Evolutionary conservation across 2,888 invertebrate species (phyloP), one percentile per base, ranked within the genome.

Genomic region (Uloborus plumipes): DNA sequence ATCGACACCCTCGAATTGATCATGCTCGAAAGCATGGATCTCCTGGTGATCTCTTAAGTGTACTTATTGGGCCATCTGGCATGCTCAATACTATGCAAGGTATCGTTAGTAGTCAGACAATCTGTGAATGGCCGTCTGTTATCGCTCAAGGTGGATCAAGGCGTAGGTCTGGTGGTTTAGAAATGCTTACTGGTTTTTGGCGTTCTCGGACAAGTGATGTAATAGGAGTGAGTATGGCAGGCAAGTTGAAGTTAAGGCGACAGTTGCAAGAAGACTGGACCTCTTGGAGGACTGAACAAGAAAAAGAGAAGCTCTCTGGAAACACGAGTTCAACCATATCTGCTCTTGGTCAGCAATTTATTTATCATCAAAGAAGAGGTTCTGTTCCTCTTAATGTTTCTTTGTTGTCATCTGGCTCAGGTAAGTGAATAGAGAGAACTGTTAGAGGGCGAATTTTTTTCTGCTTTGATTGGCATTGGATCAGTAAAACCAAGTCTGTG

Each of bases 101-200:
- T 64, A 74, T 77, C 16, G 70, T 80, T 18, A 79, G 65, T 47
- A 55, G 74, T 69, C 64, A 65, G 47, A 59, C 58, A 59, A 67
- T 72, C 53, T 67, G 55, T 51, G 76, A 82, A 49, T 58, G 47
- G 26, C 55, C 72, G 22, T 64, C 64, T 58, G n/a, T 47, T 20
- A 59, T 22, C 7, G 61, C 73, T 61, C 79, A 79, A 71, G 75
- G 69, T 31, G 59, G 59, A 62, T 67, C 77, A 62, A 75, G 84
- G 51, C 72, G 84, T 15, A 72, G 77, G 49, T 84, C 84, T 55
- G 84, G 77, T 59, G 84, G 84, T 22, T 64, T 84, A 59, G 84
- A 84, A 74, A 74, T 84, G 80, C 50, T 84, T 18, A 66, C 73
- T 72, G 81, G 84, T n/a, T 13, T 84, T 53, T 84, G 84, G 84